A percentile compares a stretch with the other conserved stretches of the same genome.
These are phyloP conservation scores for Burhinus bistriatus DNA, from an alignment of 2,113 vertebrate species.

Conservation along the genomic window DNA sequence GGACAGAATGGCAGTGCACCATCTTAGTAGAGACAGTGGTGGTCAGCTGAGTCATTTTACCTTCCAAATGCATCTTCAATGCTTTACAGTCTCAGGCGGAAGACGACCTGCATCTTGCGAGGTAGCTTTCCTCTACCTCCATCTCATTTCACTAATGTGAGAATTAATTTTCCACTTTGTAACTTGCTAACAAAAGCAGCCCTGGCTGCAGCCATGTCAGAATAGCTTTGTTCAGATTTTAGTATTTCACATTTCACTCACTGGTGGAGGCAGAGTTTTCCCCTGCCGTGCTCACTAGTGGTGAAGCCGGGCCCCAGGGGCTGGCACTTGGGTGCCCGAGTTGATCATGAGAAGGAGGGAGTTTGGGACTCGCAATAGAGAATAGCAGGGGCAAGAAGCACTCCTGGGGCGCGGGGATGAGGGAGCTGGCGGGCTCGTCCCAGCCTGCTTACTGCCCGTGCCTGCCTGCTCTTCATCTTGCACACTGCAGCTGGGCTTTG, in stretches of 20 bases:
- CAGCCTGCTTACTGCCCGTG: not conserved
- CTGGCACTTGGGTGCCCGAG: not conserved
- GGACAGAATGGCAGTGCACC: not conserved
- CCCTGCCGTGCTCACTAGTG: not conserved
- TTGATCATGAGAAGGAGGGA: not conserved
- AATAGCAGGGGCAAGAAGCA: not conserved
- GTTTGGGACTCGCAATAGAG: fast-evolving
- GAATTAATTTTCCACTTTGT: not conserved
- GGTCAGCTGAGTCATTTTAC: not conserved
- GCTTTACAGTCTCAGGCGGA: not conserved
- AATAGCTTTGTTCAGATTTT: not conserved
- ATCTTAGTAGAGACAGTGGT: not conserved
- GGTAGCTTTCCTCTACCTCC: not conserved
- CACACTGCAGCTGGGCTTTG: not conserved
- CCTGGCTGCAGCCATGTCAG: not conserved
- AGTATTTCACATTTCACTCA: not conserved
- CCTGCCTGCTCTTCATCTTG: not conserved
- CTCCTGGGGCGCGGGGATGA: fast-evolving
- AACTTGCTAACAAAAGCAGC: not conserved
- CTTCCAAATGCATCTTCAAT: not conserved
- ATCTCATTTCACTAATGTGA: not conserved
- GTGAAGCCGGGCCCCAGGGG: not conserved
- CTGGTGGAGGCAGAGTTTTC: not conserved
- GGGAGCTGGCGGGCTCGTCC: not conserved
- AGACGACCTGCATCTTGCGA: not conserved